Evolutionary conservation across 2,113 vertebrate genomes (phyloP).

Genomic region (Proteles cristata): DNA sequence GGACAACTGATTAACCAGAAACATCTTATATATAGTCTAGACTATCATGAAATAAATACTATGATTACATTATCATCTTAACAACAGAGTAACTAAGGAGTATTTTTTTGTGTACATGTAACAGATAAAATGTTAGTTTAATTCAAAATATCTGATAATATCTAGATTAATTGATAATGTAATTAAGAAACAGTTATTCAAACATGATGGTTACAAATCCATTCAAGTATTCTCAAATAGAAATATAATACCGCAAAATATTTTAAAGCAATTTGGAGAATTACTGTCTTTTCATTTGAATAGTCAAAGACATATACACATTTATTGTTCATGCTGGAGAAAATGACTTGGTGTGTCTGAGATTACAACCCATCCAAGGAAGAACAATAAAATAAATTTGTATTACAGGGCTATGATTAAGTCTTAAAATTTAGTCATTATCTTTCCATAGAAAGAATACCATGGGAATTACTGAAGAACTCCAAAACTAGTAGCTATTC

Average conservation of each 20-base stretch:
- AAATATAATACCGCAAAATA: neutral
- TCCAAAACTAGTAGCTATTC: neutral
- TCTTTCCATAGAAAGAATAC: neutral
- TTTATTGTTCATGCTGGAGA: neutral
- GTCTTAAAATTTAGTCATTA: neutral
- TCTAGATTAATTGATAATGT: neutral
- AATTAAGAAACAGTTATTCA: conserved; percentile 21
- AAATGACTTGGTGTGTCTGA: neutral
- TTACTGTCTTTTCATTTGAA: neutral
- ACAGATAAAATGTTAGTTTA: neutral
- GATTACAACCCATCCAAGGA: neutral
- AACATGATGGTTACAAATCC: neutral
- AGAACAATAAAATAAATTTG: neutral
- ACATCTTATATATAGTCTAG: neutral
- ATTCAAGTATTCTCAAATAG: conserved; percentile 31
- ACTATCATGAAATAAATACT: neutral
- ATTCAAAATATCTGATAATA: neutral
- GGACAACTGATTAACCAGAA: neutral
- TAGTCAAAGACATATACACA: neutral
- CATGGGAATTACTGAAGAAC: neutral
- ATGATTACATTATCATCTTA: neutral
- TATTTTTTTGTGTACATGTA: neutral
- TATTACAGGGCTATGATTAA: neutral
- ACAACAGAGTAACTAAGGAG: neutral
- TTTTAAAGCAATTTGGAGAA: neutral